These are phyloP conservation scores for Hydrophis major DNA, from an alignment of 2,797 vertebrate genomes.

Conservation along the genomic window DNA sequence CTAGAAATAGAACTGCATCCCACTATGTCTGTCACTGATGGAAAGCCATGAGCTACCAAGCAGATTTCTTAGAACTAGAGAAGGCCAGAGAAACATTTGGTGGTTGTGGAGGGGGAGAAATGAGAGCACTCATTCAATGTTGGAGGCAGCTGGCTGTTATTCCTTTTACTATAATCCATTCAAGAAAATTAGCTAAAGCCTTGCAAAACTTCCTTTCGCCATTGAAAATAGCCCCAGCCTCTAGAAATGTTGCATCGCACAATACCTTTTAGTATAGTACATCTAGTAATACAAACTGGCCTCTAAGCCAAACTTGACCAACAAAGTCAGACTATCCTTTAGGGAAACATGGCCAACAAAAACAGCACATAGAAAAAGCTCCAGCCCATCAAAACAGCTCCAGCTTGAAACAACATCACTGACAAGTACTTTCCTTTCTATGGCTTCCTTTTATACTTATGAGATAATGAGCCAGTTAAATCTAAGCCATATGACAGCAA, in stretches of 20 bases:
- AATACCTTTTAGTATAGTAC: background rate
- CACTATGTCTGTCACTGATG: background rate
- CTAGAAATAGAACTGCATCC: background rate
- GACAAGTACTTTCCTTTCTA: background rate
- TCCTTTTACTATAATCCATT: background rate
- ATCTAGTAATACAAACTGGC: background rate
- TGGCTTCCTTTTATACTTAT: slow-evolving; percentile 1
- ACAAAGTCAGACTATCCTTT: background rate
- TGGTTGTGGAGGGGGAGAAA: background rate
- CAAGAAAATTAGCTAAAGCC: background rate
- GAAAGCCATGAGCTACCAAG: background rate
- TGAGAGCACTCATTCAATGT: background rate
- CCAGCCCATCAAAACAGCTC: background rate
- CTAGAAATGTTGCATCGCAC: background rate
- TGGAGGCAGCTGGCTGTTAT: background rate
- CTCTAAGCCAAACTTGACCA: background rate
- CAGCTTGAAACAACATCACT: background rate
- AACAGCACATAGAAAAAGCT: background rate
- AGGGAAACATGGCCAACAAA: background rate
- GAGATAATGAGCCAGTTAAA: slow-evolving; percentile 28
- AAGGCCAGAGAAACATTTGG: background rate
- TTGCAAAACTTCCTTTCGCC: background rate
- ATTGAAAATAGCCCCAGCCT: background rate
- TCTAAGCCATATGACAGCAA: background rate
- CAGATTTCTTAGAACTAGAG: background rate